These are phyloP conservation scores for Ailurus styani DNA, from an alignment of 2,113 vertebrate genomes.

Conservation along the genomic window DNA sequence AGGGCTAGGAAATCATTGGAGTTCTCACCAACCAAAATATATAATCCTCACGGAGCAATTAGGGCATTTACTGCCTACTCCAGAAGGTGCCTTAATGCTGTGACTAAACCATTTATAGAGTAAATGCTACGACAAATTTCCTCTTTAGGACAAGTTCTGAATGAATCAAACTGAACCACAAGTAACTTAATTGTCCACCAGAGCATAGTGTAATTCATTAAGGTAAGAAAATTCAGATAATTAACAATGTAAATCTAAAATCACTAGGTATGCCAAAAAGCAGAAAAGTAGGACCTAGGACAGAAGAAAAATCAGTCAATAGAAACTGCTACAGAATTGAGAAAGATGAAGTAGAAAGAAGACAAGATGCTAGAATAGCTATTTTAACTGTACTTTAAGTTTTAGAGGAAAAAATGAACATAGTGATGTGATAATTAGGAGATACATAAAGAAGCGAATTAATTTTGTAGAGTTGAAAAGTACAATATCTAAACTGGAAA, in stretches of 20 bases:
- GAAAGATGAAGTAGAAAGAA: neutral
- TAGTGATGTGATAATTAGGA: neutral
- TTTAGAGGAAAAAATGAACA: neutral
- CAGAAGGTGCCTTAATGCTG: neutral
- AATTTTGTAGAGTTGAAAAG: neutral
- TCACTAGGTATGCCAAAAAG: neutral
- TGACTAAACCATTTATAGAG: neutral
- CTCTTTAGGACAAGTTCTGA: neutral
- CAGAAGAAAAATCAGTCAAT: neutral
- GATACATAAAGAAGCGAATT: neutral
- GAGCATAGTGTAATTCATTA: neutral
- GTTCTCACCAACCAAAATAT: neutral
- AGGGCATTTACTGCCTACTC: neutral
- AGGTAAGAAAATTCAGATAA: neutral
- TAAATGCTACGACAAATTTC: neutral
- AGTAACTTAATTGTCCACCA: neutral
- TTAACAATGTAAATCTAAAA: neutral
- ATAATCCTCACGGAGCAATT: neutral
- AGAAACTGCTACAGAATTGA: neutral
- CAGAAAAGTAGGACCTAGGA: neutral
- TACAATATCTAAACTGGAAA: neutral
- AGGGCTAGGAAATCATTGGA: neutral
- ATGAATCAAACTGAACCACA: neutral
- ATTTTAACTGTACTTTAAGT: neutral
- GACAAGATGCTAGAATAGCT: neutral